These are phyloP conservation scores for Chloropsis hardwickii DNA, from an alignment of 2,113 vertebrate species.

Conservation along the genomic window DNA sequence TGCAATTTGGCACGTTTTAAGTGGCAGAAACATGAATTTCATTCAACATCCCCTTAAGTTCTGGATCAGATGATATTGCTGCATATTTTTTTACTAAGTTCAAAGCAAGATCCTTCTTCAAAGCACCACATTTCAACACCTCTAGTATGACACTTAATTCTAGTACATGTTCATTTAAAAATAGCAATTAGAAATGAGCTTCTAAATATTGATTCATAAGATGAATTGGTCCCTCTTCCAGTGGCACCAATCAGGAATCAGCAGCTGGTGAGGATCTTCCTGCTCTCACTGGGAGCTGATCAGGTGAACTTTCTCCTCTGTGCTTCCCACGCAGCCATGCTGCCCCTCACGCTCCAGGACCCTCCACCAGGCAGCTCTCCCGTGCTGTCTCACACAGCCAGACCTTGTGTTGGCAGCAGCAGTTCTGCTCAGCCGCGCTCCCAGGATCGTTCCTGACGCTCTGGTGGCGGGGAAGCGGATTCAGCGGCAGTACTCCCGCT, in stretches of 20 bases:
- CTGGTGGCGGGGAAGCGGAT: fast-evolving
- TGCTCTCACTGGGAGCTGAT: fast-evolving
- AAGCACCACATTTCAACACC: not conserved
- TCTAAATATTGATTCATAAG: not conserved
- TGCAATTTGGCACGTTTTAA: not conserved
- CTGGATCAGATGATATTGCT: not conserved
- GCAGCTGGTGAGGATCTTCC: not conserved
- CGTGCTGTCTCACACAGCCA: fast-evolving
- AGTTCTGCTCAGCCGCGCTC: not conserved
- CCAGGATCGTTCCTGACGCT: not conserved
- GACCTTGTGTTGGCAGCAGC: not conserved
- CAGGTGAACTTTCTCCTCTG: not conserved
- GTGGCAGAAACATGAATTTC: not conserved
- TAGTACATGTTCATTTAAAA: not conserved
- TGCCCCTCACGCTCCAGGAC: fast-evolving
- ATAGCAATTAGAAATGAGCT: not conserved
- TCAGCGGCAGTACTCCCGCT: constrained; percentile 72
- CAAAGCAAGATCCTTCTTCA: not conserved
- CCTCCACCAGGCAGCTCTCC: not conserved
- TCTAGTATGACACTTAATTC: not conserved
- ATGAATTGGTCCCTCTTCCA: not conserved
- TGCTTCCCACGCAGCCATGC: not conserved
- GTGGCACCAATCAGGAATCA: not conserved
- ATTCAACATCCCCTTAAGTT: not conserved
- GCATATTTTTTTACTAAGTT: not conserved